Base-by-base conservation (phyloP, 2,888 invertebrate species). In the Pristionchus mayeri region DNA sequence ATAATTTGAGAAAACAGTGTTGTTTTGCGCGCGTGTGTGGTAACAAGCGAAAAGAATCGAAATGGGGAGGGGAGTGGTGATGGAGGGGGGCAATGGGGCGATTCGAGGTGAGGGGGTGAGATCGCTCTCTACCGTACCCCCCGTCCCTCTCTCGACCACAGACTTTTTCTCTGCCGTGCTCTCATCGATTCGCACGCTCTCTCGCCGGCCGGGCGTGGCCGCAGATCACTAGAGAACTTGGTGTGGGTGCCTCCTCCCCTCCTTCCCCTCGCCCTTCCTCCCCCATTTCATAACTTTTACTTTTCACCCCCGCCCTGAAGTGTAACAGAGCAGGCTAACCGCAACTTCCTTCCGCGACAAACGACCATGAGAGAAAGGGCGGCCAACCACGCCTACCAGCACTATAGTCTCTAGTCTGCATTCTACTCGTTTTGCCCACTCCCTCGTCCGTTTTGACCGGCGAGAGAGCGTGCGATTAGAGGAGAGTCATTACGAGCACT, bases 231-330 rank as follows among this genome's bases (percentile, higher is more conserved):
- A 7, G 67, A 67, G 67, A 67, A 67, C 67, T 67, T 67, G 63
- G 60, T 60, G 60, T 18, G 67, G 9, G 13, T 54, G 21, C 37
- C 67, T 37, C 37, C 44, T 44, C 60, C 30, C 27, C 30, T 60
- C 60, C 60, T 24, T 16, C 60, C 27, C 30, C 30, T 30, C 60
- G 7, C 44, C 13, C 44, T 13, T 13, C 44, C 13, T 13, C 13
- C 16, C n/a, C 37, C 63, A 67, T 67, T 67, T 67, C 67, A 67
- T 67, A 67, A 67, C 67, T 67, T 67, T 67, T 67, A 67, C 67
- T 67, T 67, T 67, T 27, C 67, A 37, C 67, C 37, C 63, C 37
- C n/a, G 44, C 44, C 44, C 44, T 44, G 21, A 27, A n/a, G 67
- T 67, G 67, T 67, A 67, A 67, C 67, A 67, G n/a, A 27, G 63